phyloP scores from a whole-genome alignment of 2,797 vertebrate genomes.

The Sebastes glaucus region DNA sequence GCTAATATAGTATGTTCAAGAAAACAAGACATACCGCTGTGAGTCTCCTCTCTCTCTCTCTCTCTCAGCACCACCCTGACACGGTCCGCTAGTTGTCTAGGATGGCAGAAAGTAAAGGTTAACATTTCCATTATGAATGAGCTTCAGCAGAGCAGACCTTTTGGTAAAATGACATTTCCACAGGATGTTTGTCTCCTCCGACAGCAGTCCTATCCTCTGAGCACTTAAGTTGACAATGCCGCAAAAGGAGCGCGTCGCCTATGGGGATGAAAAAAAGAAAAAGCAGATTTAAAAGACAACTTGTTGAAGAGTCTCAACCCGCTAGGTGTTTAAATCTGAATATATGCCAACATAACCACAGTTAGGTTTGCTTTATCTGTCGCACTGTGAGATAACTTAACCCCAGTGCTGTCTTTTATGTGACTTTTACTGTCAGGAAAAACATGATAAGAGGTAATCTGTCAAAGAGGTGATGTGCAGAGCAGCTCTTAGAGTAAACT shows the following conservation, averaged over 20 bases:
- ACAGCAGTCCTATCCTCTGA: background rate
- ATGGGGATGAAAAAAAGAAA: background rate
- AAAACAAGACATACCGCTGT: background rate
- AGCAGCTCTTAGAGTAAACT: constrained; percentile 2
- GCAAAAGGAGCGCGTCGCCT: background rate
- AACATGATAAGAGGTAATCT: background rate
- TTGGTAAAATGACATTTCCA: constrained; percentile 41
- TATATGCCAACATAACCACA: background rate
- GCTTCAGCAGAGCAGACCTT: constrained; percentile 6
- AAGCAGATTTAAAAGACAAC: background rate
- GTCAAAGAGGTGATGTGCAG: background rate
- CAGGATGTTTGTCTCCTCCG: constrained; percentile 17
- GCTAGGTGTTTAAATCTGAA: background rate
- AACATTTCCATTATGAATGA: constrained; percentile 67
- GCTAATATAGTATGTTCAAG: background rate
- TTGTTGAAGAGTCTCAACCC: background rate
- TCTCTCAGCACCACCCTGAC: background rate
- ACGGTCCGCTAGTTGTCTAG: background rate
- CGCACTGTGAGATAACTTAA: background rate
- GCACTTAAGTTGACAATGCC: background rate
- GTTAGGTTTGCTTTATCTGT: background rate
- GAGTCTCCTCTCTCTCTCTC: background rate
- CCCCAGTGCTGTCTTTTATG: background rate
- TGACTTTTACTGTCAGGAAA: background rate
- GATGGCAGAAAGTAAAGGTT: constrained; percentile 58